Evolutionary conservation across 2,888 invertebrate genomes (phyloP), one percentile per base, ranked within the genome.

Genomic region (Temnothorax unifasciatus): DNA sequence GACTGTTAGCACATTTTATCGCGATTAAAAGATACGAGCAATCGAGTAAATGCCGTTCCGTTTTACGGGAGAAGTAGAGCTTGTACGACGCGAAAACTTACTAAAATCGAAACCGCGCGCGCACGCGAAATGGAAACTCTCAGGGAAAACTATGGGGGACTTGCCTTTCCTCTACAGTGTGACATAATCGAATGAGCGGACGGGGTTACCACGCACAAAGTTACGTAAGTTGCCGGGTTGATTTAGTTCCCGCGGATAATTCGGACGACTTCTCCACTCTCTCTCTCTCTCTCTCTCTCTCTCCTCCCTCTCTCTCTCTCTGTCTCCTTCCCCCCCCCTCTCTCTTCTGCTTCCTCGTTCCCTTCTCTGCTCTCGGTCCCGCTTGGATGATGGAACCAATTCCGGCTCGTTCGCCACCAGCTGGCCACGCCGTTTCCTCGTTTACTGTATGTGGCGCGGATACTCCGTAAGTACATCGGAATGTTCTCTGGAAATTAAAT

Each of bases 401-500:
- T 90, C 83, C 68, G 61, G 63, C 74, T 82, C 75, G 86, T 86
- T 85, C 54, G 71, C 84, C 86, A 64, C 89, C 88, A 89, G 85
- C 87, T 89, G 89, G 85, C 82, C 71, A 34, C 61, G 77, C 61
- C 82, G 68, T 87, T 87, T 83, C 82, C 74, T 82, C 82, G 73
- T 74, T 81, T 85, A 66, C 68, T 66, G 66, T 57, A 75, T 61
- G 82, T 54, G 68, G 79, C 54, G 75, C 64, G 71, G 83, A 64
- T 75, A 83, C 74, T 61, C 61, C 57, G 83, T 64, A 61, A 85
- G 69, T 84, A 83, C 76, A 82, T 74, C 68, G 85, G 83, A 88
- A 88, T 88, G 86, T 85, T 83, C 79, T 73, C 52, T 73, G 77
- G 83, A 71, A 85, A 89, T 88, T 90, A 85, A 90, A 90, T 89